Evolutionary conservation across 2,888 invertebrate genomes (phyloP), one percentile per base, ranked within the genome.

Genomic region (Drosophila putrida): DNA sequence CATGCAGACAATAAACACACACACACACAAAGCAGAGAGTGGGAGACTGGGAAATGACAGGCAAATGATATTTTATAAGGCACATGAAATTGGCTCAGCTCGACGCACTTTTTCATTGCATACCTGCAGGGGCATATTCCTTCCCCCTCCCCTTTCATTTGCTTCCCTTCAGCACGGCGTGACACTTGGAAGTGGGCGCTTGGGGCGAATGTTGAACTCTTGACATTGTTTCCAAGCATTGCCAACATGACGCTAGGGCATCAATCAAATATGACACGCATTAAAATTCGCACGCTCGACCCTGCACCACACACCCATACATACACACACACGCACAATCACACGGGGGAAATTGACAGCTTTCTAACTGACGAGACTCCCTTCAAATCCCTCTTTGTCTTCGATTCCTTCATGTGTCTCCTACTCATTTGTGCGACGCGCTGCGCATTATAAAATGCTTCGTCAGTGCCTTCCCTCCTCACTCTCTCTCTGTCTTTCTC

Each of bases 191-290:
- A 65, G 78, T 70, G 79, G 53, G 33, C 51, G 51, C 60, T 65
- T 64, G 80, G 79, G 76, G 66, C 54, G 68, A 64, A 72, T 60
- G 74, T 74, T 82, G 77, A 88, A 83, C 85, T 88, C 88, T 88
- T 83, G 83, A 83, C 85, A 88, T 83, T 83, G 88, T 83, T 85
- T 71, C 80, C 67, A 49, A 50, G 35, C 44, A 55, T 27, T 36
- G 55, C 55, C 55, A 55, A 44, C 55, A 39, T 38, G 27, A 53
- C 44, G 54, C 50, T 57, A 50, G 54, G 65, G 58, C 85, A 86
- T 86, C 85, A 86, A 86, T 86, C 85, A 86, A 88, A 88, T 86
- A 86, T 88, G 85, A 86, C 85, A 88, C 82, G 87, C 89, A 83
- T 88, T 88, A 86, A 84, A 84, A 78, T 78, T 82, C 83, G 75